These are phyloP conservation scores for Corythornis vintsioides DNA, from an alignment of 2,113 vertebrate species.

Conservation along the genomic window DNA sequence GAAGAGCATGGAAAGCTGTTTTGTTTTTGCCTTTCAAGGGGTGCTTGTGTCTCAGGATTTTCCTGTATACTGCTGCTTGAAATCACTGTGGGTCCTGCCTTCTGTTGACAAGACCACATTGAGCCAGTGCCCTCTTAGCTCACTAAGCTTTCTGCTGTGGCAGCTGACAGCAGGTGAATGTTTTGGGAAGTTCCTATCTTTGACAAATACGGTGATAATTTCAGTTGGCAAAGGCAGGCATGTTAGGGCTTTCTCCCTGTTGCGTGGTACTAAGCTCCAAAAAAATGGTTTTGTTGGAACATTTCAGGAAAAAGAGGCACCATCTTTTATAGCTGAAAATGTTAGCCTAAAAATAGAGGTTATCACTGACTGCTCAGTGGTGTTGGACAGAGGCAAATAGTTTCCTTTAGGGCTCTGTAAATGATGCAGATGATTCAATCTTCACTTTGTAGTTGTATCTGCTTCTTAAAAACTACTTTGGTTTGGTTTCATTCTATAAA, in stretches of 20 bases:
- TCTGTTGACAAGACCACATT: neutral
- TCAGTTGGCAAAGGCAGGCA: neutral
- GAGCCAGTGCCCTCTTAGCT: neutral
- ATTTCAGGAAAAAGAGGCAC: neutral
- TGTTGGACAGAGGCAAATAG: neutral
- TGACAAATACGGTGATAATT: neutral
- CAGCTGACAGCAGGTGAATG: neutral
- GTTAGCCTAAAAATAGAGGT: slow-evolving; percentile 7
- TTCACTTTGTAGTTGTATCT: neutral
- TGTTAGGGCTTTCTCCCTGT: neutral
- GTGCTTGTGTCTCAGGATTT: neutral
- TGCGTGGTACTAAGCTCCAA: neutral
- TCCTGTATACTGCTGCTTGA: neutral
- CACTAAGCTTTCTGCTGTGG: neutral
- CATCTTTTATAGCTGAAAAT: neutral
- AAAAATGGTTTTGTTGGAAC: neutral
- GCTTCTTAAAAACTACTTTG: neutral
- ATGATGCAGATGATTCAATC: neutral
- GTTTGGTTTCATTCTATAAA: neutral
- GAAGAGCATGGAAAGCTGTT: neutral
- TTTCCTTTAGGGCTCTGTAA: slow-evolving; percentile 16
- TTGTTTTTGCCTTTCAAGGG: neutral
- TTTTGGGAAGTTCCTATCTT: slow-evolving; percentile 4
- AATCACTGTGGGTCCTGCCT: neutral
- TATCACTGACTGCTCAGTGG: neutral